phyloP scores from a whole-genome alignment of 2,797 vertebrate species.

The Myiotriccus ornatus region DNA sequence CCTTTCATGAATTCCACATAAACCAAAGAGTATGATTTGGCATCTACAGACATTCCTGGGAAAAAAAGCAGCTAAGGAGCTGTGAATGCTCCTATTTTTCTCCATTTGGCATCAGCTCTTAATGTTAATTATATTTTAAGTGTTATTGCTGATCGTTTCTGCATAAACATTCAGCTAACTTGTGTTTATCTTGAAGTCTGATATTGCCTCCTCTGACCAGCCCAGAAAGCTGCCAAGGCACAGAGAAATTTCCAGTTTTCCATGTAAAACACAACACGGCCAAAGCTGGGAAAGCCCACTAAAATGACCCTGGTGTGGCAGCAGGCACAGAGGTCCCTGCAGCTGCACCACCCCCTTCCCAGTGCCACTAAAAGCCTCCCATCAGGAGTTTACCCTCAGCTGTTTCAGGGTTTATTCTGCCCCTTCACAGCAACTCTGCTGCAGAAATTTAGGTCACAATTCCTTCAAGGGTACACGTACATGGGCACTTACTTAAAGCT shows the following conservation, averaged over 20 bases:
- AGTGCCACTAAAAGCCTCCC: neutral
- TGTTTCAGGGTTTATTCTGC: neutral
- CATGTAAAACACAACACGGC: neutral
- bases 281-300: neutral
- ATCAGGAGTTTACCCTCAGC: neutral
- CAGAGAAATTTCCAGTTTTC: neutral
- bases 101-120: conserved; percentile 6
- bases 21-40: conserved; percentile 23
- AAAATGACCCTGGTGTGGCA: neutral
- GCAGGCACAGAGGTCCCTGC: neutral
- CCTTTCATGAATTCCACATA: neutral
- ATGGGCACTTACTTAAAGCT: conserved; percentile 30
- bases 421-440: neutral
- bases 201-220: neutral
- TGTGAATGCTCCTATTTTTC: conserved; percentile 46
- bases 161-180: neutral
- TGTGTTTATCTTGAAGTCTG: conserved; percentile 9
- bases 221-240: neutral
- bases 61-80: conserved; percentile 3
- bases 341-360: neutral
- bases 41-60: conserved; percentile 20
- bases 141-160: conserved; percentile 4
- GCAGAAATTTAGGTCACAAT: conserved; percentile 49
- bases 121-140: conserved; percentile 20
- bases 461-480: neutral